Evolutionary conservation across 2,113 vertebrate species (phyloP), one percentile per base, ranked within the genome.

Genomic region (Aegithalos caudatus): DNA sequence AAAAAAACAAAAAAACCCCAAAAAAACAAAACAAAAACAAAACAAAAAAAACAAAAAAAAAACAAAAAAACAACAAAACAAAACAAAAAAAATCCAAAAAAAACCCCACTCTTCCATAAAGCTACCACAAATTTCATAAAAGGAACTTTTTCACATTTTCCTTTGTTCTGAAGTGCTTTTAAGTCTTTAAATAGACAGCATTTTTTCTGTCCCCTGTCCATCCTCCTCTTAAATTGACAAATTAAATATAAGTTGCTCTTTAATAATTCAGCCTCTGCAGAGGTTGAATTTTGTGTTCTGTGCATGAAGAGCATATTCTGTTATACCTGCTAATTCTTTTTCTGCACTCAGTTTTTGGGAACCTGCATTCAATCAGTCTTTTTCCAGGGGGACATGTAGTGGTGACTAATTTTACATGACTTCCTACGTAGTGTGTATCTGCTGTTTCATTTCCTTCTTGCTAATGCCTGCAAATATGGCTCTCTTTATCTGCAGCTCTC

Each of bases 381-480:
- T 91, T 85, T 94, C 67, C 90, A 88, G 56, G 19, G 74, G 60
- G 74, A 88, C 4, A 31, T 47, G 44, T 92, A 70, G 42, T 70
- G 82, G 60, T 83, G 79, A 88, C 82, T 96, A 86, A 95, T 96
- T 95, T 83, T 90, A 90, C 50, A 80, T 4, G 1, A 79, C 40
- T 94, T 94, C 54, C 51, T 85, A 80, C 54, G 87, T 31, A 93
- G 16, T 19, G 9, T 70, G 12, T 90, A 47, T 94, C 56, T 92
- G n/a, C 72, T 74, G 8, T 90, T 94, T 96, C 92, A 78, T 94
- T 93, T 93, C 72, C 72, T 84, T 90, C 86, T 95, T 80, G 50
- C 44, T 86, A 96, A 96, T 88, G 65, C 51, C 60, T 95, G 70
- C 85, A 81, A 94, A 94, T 83, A 88, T 64, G 67, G 17, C 20